phyloP scores from a whole-genome alignment of 2,888 invertebrate species.

The Pollenia angustigena region DNA sequence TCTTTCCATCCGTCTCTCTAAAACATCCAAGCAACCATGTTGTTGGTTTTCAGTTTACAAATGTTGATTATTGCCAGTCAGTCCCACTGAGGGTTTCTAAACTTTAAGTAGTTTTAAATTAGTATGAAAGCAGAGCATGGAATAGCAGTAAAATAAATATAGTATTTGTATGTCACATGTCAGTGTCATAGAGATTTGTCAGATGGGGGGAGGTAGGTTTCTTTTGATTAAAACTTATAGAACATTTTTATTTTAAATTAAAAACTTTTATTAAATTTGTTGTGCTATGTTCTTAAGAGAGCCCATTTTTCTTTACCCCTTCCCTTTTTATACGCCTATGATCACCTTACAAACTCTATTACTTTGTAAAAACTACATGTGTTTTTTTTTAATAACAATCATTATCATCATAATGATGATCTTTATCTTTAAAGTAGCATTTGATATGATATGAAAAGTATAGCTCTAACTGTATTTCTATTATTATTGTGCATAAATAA shows the following conservation, averaged over 20 bases:
- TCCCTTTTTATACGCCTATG: too few species aligned
- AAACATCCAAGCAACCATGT: slow-evolving; percentile 24
- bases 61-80: slow-evolving; percentile 9
- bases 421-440: neutral
- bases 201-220: too few species aligned
- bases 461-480: neutral
- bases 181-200: slow-evolving; percentile 40
- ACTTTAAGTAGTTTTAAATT: too few species aligned
- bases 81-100: too few species aligned
- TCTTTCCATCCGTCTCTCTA: neutral
- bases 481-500: neutral
- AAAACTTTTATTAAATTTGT: too few species aligned
- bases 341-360: too few species aligned
- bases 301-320: too few species aligned
- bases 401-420: slow-evolving; percentile 14
- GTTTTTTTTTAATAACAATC: neutral
- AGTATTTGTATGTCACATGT: slow-evolving; percentile 35
- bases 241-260: too few species aligned
- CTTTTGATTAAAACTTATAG: too few species aligned
- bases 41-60: slow-evolving; percentile 56
- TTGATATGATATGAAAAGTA: slow-evolving; percentile 15
- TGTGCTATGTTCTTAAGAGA: too few species aligned
- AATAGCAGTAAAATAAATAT: too few species aligned
- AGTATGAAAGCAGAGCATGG: too few species aligned
- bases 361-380: neutral